Evolutionary conservation across 2,113 vertebrate species (phyloP).

Genomic region (Chaenogobius annularis): DNA sequence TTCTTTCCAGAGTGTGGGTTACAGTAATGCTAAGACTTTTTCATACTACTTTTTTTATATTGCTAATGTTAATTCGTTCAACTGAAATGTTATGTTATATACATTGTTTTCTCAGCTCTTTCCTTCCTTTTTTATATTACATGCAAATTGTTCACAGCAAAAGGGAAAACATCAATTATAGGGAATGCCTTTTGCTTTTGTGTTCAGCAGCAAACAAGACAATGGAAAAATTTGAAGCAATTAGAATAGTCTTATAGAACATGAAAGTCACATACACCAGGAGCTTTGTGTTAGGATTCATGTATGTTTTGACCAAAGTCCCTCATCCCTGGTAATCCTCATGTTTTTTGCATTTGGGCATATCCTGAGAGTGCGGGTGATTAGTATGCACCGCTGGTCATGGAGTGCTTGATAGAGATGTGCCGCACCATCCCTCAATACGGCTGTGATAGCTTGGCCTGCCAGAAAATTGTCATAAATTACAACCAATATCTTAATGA

Average conservation of each 20-base stretch:
- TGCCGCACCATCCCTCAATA: slow-evolving; percentile 43
- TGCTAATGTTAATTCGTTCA: too few relatives aligned
- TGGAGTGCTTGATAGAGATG: slow-evolving; percentile 54
- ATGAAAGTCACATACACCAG: slow-evolving; percentile 29
- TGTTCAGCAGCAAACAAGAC: slow-evolving; percentile 7
- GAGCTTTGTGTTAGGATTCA: slow-evolving; percentile 38
- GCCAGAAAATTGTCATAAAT: slow-evolving; percentile 26
- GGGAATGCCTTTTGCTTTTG: slow-evolving; percentile 7
- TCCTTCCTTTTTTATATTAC: not conserved
- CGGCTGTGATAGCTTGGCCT: slow-evolving; percentile 31
- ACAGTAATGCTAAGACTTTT: too few relatives aligned
- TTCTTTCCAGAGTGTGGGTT: not conserved
- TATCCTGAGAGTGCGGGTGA: slow-evolving; percentile 45
- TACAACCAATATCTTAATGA: slow-evolving; percentile 15
- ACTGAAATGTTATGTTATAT: not conserved
- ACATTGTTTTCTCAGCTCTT: not conserved
- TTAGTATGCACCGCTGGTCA: slow-evolving; percentile 65
- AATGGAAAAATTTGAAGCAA: slow-evolving; percentile 18
- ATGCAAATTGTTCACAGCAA: not conserved
- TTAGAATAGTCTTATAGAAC: slow-evolving; percentile 5
- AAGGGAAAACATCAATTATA: not conserved
- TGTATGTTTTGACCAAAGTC: slow-evolving; percentile 44
- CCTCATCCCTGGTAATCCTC: slow-evolving; percentile 57
- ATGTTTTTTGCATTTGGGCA: slow-evolving; percentile 47
- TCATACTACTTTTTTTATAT: too few relatives aligned